Evolutionary conservation across 2,888 invertebrate species (phyloP).

Genomic region (Megastigmus dorsalis): DNA sequence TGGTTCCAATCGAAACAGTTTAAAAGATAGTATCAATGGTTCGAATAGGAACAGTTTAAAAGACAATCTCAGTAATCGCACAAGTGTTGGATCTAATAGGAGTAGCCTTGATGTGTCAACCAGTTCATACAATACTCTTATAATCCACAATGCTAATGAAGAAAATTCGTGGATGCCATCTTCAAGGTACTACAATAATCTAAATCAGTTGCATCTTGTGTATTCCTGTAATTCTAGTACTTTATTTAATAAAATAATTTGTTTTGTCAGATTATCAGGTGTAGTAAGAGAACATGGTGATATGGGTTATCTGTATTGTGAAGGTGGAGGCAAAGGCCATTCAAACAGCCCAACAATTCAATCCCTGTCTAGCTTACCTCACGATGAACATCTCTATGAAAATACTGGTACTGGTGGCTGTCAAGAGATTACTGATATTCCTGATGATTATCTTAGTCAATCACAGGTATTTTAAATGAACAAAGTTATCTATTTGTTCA

Average conservation of each 20-base stretch:
- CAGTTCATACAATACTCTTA: constrained; percentile 88
- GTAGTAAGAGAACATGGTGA: constrained; percentile 72
- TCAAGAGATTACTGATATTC: constrained; percentile 88
- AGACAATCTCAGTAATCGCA: constrained; percentile 80
- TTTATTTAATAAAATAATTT: not conserved
- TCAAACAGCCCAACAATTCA: constrained; percentile 75
- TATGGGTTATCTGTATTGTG: constrained; percentile 71
- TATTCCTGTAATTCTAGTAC: constrained; percentile 7
- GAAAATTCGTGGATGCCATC: constrained; percentile 82
- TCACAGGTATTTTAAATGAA: constrained; percentile 77
- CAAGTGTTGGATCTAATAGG: constrained; percentile 80
- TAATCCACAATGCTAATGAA: constrained; percentile 85
- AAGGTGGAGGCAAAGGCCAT: constrained; percentile 71
- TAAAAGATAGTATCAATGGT: constrained; percentile 72
- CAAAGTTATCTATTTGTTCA: constrained; percentile 6
- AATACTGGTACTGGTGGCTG: constrained; percentile 68
- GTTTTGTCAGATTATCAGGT: constrained; percentile 66
- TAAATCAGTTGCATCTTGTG: too few relatives aligned
- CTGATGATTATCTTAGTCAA: constrained; percentile 88
- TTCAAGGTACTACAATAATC: constrained; percentile 68
- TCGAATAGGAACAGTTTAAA: constrained; percentile 76
- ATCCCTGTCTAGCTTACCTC: constrained; percentile 69
- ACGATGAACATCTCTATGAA: constrained; percentile 71
- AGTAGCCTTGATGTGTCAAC: constrained; percentile 84
- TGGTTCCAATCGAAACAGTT: constrained; percentile 71